Evolutionary conservation across 2,888 invertebrate genomes (phyloP), one percentile per base, ranked within the genome.

Genomic region (Eupithecia vulgata): DNA sequence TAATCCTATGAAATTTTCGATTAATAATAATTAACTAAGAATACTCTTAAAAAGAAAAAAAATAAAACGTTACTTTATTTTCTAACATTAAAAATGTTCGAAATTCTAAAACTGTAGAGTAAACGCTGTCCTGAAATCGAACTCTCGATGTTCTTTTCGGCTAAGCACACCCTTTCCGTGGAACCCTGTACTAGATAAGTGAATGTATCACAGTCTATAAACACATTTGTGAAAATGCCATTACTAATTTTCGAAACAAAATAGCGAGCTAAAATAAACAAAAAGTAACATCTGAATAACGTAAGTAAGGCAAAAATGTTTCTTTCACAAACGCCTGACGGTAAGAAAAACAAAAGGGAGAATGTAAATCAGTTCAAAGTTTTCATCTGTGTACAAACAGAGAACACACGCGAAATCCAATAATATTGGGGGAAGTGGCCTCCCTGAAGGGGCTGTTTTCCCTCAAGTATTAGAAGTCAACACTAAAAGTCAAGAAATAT

Each of bases 351-450:
- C 76, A 82, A 80, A 81, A 81, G 82, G 80, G 77, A 79, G 80
- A 80, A 84, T 85, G 87, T 86, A 88, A 90, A 89, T 88, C 87
- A 87, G 87, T 85, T 85, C 88, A 91, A 91, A 92, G 85, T 92
- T 90, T 87, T 88, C 86, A 90, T 88, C 88, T 80, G 78, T 74
- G 72, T 75, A 78, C 78, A 77, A 80, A 78, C 72, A 75, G 75
- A 77, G 77, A 90, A 87, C 91, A 92, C 92, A 91, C 89, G 90
- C 85, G 87, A 87, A 89, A 91, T 89, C 89, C 90, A 93, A 93
- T 92, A 91, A 90, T 90, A 90, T 87, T 86, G 87, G 88, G 89
- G 89, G 88, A 89, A 86, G 81, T 84, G 84, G 84, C 83, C 84
- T 83, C 86, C 84, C 83, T 84, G 87, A 88, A 90, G 90, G 89